A percentile compares a stretch with the other conserved stretches of the same genome.
Conservation (phyloP, 2,888 invertebrate genomes). For the Clivina fossor region DNA sequence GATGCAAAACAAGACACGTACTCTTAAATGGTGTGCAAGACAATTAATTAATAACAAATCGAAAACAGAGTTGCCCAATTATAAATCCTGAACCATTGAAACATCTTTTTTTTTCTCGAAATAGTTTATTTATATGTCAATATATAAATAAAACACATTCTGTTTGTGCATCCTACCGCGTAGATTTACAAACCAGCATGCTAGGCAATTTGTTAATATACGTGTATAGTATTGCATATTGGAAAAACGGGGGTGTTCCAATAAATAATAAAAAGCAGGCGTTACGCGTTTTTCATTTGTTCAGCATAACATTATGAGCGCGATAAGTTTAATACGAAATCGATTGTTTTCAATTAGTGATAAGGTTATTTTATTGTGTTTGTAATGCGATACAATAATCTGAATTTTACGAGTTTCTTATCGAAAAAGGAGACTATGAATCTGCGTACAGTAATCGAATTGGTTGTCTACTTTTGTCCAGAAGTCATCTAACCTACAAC, state of each 20-base stretch:
- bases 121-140: slow-evolving; percentile 32
- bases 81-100: slow-evolving; percentile 11
- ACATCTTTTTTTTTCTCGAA: slow-evolving; percentile 23
- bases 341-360: slow-evolving; percentile 5
- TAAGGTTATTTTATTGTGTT: too few species aligned
- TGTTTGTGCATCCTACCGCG: slow-evolving; percentile 26
- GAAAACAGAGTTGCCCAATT: slow-evolving; percentile 22
- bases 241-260: slow-evolving; percentile 22
- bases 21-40: slow-evolving; percentile 18
- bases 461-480: too few species aligned
- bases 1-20: neutral
- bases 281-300: too few species aligned
- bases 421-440: neutral
- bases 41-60: slow-evolving; percentile 28
- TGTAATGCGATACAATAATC: neutral
- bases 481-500: too few species aligned
- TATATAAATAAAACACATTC: slow-evolving; percentile 23
- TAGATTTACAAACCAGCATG: slow-evolving; percentile 29
- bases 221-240: slow-evolving; percentile 23
- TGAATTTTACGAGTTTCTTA: slow-evolving; percentile 10
- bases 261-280: too few species aligned
- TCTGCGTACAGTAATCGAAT: too few species aligned
- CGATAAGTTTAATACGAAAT: neutral
- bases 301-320: too few species aligned
- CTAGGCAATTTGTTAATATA: slow-evolving; percentile 32